A percentile compares a stretch with the other conserved stretches of the same genome.
Evolutionary conservation across 2,113 vertebrate genomes (phyloP).

Genomic region (Aptenodytes patagonicus): DNA sequence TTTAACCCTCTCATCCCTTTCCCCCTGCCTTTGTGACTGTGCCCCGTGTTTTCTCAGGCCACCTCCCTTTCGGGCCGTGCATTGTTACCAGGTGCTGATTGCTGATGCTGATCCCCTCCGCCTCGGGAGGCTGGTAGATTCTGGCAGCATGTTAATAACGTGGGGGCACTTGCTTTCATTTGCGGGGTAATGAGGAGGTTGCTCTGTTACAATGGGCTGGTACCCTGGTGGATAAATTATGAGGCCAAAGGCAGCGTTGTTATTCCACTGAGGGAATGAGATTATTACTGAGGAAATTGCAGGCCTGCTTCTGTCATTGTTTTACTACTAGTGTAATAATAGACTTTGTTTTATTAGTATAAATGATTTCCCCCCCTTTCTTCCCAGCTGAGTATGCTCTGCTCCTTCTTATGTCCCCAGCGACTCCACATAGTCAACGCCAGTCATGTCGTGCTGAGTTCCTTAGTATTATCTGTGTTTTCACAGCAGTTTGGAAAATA

Average conservation of each 20-base stretch:
- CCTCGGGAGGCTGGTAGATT: background rate
- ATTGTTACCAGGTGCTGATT: background rate
- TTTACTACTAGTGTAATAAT: conserved; percentile 17
- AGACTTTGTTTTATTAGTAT: conserved; percentile 35
- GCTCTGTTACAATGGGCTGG: background rate
- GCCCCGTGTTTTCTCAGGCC: background rate
- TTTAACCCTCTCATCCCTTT: background rate
- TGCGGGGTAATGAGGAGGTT: background rate
- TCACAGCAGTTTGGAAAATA: background rate
- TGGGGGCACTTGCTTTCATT: background rate
- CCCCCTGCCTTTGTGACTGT: rapidly evolving
- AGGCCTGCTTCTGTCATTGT: background rate
- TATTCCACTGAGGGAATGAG: background rate
- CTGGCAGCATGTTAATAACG: background rate
- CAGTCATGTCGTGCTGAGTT: background rate
- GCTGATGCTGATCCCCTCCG: background rate
- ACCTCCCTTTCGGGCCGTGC: background rate
- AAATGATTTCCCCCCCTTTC: background rate
- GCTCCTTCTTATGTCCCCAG: background rate
- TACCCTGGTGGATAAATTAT: conserved; percentile 23
- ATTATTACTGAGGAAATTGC: conserved; percentile 63
- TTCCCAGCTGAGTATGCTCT: background rate
- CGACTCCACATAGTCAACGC: background rate
- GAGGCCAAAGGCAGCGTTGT: conserved; percentile 5
- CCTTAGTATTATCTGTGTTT: background rate